Conservation (phyloP, 2,888 invertebrate species). For the Candidula unifasciata region DNA sequence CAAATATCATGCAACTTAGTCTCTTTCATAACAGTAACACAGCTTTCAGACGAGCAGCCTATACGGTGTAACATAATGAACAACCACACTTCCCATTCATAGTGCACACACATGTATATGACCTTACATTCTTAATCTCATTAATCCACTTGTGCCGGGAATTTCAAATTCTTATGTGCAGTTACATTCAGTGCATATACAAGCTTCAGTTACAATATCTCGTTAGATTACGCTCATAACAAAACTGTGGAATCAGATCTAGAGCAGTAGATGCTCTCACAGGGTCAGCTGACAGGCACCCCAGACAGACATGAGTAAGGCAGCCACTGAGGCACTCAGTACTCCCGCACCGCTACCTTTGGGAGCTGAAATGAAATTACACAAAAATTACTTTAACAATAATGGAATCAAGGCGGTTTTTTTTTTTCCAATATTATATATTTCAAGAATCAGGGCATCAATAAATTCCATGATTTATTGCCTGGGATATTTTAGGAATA, state of each 20-base stretch:
- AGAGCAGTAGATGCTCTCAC: not conserved
- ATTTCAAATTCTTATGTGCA: slow-evolving; percentile 1
- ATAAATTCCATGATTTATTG: too few relatives aligned
- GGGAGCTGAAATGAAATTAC: slow-evolving; percentile 40
- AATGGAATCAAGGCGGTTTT: too few relatives aligned
- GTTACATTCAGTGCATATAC: not conserved
- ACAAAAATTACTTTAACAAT: not conserved
- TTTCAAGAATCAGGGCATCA: too few relatives aligned
- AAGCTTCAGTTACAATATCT: not conserved
- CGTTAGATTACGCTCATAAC: not conserved
- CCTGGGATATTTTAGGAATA: too few relatives aligned
- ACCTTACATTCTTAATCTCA: not conserved
- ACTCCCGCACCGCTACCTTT: not conserved
- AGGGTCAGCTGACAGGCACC: not conserved
- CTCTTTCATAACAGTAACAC: too few relatives aligned
- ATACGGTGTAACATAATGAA: too few relatives aligned
- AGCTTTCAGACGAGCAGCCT: too few relatives aligned
- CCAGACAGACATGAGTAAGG: slow-evolving; percentile 5
- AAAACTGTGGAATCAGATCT: not conserved
- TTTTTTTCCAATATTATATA: too few relatives aligned
- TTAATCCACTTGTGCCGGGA: not conserved
- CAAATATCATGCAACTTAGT: too few relatives aligned
- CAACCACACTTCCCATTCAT: too few relatives aligned
- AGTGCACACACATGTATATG: too few relatives aligned
- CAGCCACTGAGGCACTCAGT: slow-evolving; percentile 11